Percentiles rank a stretch among this genome's conserved stretches.
These are phyloP conservation scores for Campylomormyrus tamandua DNA, from an alignment of 2,113 vertebrate species.

Conservation along the genomic window DNA sequence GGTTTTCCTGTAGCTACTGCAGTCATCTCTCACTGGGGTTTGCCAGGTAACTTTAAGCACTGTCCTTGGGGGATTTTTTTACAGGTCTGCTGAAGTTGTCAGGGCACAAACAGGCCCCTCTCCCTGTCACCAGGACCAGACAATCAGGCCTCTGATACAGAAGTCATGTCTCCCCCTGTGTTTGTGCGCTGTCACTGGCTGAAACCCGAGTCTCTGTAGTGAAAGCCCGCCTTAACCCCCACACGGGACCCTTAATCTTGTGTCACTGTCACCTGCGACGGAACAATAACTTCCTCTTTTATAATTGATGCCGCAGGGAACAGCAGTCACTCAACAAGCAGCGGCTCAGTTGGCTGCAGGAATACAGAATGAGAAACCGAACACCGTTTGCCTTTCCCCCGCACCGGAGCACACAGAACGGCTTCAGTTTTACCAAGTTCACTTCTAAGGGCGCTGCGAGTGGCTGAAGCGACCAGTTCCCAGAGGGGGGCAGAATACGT, in stretches of 20 bases:
- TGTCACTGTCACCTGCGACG: slow-evolving; percentile 50
- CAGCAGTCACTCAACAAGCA: slow-evolving; percentile 58
- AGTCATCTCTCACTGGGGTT: slow-evolving; percentile 40
- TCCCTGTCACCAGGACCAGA: slow-evolving; percentile 35
- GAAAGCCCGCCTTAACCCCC: slow-evolving; percentile 48
- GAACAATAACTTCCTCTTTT: slow-evolving; percentile 73
- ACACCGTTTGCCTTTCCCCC: slow-evolving; percentile 30
- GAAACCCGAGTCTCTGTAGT: slow-evolving; percentile 60
- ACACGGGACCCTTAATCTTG: slow-evolving; percentile 47
- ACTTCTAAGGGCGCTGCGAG: neutral
- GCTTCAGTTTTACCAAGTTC: neutral
- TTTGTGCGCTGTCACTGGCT: slow-evolving; percentile 53
- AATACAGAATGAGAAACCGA: slow-evolving; percentile 68
- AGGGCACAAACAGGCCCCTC: slow-evolving; percentile 48
- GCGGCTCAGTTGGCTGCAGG: slow-evolving; percentile 58
- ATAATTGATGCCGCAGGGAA: slow-evolving; percentile 68
- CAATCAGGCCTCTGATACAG: slow-evolving; percentile 57
- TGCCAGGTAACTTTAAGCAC: slow-evolving; percentile 43
- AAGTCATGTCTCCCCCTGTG: slow-evolving; percentile 45
- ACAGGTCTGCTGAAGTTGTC: slow-evolving; percentile 49
- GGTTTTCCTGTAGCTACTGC: slow-evolving; percentile 19
- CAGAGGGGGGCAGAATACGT: neutral
- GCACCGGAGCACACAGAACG: slow-evolving; percentile 11
- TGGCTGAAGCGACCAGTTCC: neutral
- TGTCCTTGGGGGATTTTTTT: slow-evolving; percentile 52